These are phyloP conservation scores for Gracilinanus agilis DNA, from an alignment of 2,113 vertebrate species.

Conservation along the genomic window DNA sequence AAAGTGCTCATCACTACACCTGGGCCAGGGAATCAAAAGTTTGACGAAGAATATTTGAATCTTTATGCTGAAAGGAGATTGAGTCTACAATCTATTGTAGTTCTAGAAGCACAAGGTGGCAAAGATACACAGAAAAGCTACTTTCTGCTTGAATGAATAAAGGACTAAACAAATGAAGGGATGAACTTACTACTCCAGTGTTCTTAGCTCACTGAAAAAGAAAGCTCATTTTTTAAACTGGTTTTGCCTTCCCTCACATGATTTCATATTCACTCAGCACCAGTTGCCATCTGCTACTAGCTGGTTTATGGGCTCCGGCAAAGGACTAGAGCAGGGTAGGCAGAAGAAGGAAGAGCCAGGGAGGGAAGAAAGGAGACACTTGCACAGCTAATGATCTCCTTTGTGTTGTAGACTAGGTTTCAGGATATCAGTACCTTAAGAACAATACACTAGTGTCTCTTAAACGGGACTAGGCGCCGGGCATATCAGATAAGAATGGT, in stretches of 20 bases:
- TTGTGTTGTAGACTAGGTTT: slow-evolving; percentile 72
- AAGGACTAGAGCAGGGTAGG: slow-evolving; percentile 59
- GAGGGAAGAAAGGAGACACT: slow-evolving; percentile 67
- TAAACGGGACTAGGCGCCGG: slow-evolving; percentile 63
- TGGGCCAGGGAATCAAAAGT: slow-evolving; percentile 50
- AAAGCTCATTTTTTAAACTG: slow-evolving; percentile 75
- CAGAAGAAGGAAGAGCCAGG: slow-evolving; percentile 34
- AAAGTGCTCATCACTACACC: slow-evolving; percentile 53
- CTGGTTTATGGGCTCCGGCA: not conserved
- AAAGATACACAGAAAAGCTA: slow-evolving; percentile 67
- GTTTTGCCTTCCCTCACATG: slow-evolving; percentile 64
- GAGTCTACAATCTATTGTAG: not conserved
- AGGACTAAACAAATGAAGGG: slow-evolving; percentile 70
- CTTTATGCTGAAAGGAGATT: slow-evolving; percentile 52
- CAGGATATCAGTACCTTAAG: slow-evolving; percentile 71
- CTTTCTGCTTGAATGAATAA: slow-evolving; percentile 68
- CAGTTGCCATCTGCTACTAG: slow-evolving; percentile 72
- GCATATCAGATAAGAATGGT: slow-evolving; percentile 73
- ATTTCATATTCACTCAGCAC: slow-evolving; percentile 54
- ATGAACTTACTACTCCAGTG: slow-evolving; percentile 67
- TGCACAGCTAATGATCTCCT: slow-evolving; percentile 68
- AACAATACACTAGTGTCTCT: slow-evolving; percentile 74
- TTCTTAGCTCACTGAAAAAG: slow-evolving; percentile 66
- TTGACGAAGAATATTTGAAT: slow-evolving; percentile 47
- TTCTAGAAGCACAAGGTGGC: slow-evolving; percentile 52